phyloP scores from a whole-genome alignment of 2,113 vertebrate species.

The Hemibagrus wyckioides region DNA sequence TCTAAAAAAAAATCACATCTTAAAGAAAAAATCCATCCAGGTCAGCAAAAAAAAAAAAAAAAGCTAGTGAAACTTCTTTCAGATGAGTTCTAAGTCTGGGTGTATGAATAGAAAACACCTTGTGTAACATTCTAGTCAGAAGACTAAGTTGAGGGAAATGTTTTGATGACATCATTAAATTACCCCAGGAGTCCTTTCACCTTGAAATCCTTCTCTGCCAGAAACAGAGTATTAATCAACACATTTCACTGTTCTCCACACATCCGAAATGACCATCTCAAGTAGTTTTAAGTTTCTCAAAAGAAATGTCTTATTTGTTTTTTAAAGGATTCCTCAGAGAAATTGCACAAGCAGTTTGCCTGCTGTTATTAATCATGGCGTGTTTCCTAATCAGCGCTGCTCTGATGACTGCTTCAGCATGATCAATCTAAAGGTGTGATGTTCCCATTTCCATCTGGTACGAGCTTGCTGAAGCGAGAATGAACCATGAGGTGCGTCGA shows the following conservation, averaged over 20 bases:
- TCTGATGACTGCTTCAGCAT: constrained; percentile 35
- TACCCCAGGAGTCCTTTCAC: not conserved
- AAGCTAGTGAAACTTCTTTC: not conserved
- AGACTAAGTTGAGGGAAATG: not conserved
- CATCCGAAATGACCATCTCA: not conserved
- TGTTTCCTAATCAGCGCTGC: constrained; percentile 36
- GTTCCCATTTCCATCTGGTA: constrained; percentile 15
- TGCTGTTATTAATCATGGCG: constrained; percentile 27
- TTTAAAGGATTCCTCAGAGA: not conserved
- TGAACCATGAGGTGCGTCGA: not conserved
- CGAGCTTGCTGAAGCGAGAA: not conserved
- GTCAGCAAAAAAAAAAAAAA: not conserved
- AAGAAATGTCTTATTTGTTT: constrained; percentile 10
- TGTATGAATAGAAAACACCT: not conserved
- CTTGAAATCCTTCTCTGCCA: not conserved
- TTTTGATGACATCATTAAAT: constrained; percentile 17
- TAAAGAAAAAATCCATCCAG: not conserved
- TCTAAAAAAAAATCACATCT: not conserved
- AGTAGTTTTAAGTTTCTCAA: not conserved
- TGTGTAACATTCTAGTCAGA: not conserved
- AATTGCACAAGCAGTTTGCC: constrained; percentile 7
- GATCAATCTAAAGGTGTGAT: constrained; percentile 41
- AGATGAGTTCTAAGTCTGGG: not conserved
- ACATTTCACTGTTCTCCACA: constrained; percentile 7
- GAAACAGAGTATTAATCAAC: constrained; percentile 9